Evolutionary conservation across 2,888 invertebrate species (phyloP), one percentile per base, ranked within the genome.

Genomic region (Drosophila suboccidentalis): DNA sequence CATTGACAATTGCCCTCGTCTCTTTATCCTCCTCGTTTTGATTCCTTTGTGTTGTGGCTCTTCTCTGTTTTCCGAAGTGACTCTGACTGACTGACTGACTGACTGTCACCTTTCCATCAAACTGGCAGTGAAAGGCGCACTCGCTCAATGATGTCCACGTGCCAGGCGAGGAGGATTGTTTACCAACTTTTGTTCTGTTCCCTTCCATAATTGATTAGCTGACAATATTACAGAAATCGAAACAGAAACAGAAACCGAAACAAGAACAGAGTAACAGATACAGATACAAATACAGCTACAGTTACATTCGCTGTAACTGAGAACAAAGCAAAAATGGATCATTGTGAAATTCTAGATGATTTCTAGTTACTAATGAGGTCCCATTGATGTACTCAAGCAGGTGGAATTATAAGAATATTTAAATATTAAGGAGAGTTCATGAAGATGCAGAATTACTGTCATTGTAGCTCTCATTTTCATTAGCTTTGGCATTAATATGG

Each of bases 81-180:
- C 53, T 53, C 47, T 17, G 44, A 13, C 36, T 65, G 38, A 15
- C 46, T n/a, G 44, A 34, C 34, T 61, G 22, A 34, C 46, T 51
- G 88, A 88, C 87, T 88, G 90, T 86, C 87, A 90, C 87, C 87
- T 88, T 90, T 90, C 90, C 87, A 90, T 88, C 87, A 88, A 77
- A 46, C 38, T 72, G 70, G 66, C 88, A 85, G 84, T 76, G 84
- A 90, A 90, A 84, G 90, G 77, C 73, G 66, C 65, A 22, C 22
- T 36, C 47, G 13, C 22, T 53, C 58, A 70, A 54, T 53, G 68
- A 51, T 73, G 74, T 75, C 90, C 87, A 90, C 87, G 87, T 88
- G 87, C 90, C 87, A 73, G 67, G 8, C 17, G 39, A 38, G 19
- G 29, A 51, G 86, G 72, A 90, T 84, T 84, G 87, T 89, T 82